Evolutionary conservation across 2,888 invertebrate genomes (phyloP), one percentile per base, ranked within the genome.

Genomic region (Leptothorax acervorum): DNA sequence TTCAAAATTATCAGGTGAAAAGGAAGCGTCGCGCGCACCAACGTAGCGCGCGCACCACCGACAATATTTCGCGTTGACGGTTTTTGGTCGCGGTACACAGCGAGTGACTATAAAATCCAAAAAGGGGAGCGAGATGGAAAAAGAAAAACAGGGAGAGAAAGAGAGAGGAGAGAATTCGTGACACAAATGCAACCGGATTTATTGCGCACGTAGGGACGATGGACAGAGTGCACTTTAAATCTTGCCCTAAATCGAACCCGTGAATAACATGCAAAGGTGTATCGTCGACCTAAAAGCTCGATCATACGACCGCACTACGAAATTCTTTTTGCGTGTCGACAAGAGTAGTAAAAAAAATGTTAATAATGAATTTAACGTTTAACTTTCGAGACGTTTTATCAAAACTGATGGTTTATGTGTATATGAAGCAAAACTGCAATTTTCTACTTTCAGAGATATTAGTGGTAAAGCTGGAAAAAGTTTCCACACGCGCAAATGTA

Each of bases 171-270:
- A 28, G 4, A 60, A 71, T 71, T 79, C 73, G 28, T 42, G 79
- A 79, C 60, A 79, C 48, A 73, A 83, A 83, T 62, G 70, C 78
- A 83, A 83, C 57, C 28, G 57, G 66, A 76, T 83, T 83, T 66
- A 83, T 78, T 78, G 78, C 42, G 28, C 57, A 76, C 31, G 66
- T 48, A 66, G 66, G 57, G 31, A 68, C 66, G 66, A 78, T 83
- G 65, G 65, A 78, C 60, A 68, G 48, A 78, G 57, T 78, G 78
- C 60, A 75, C 55, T 66, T 83, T 65, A 65, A 83, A 78, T 57
- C 60, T 78, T 78, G 82, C n/a, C n/a, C 60, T 83, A 57, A 62
- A 76, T 66, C 57, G 79, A 60, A 73, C 39, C 3, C 42, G 12
- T 35, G 60, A 18, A 48, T 23, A 60, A 79, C 57, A 11, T 23